Conservation (phyloP, 2,113 vertebrate genomes). For the Synchiropus splendidus region DNA sequence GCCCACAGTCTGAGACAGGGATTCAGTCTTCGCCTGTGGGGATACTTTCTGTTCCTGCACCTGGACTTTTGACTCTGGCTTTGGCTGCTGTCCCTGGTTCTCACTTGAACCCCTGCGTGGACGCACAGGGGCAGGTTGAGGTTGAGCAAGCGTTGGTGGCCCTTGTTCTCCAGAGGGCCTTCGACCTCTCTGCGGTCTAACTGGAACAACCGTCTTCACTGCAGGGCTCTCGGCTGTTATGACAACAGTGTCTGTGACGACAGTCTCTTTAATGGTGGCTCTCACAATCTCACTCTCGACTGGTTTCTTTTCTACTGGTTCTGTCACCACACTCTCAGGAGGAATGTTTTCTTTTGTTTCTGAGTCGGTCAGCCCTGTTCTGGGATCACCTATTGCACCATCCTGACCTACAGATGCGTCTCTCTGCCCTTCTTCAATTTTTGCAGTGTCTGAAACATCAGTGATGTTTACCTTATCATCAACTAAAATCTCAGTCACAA, state of each 20-base stretch:
- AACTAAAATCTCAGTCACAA: slow-evolving; percentile 14
- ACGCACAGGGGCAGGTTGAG: slow-evolving; percentile 27
- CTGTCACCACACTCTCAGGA: slow-evolving; percentile 9
- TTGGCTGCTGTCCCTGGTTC: slow-evolving; percentile 22
- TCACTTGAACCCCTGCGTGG: slow-evolving; percentile 37
- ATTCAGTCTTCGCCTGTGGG: slow-evolving; percentile 16
- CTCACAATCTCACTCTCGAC: slow-evolving; percentile 18
- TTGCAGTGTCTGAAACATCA: slow-evolving; percentile 6
- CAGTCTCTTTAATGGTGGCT: slow-evolving; percentile 25
- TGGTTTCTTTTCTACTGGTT: slow-evolving; percentile 5
- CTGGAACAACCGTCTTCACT: slow-evolving; percentile 32
- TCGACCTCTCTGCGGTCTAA: slow-evolving; percentile 51
- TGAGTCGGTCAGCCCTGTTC: slow-evolving; percentile 10
- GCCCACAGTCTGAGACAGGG: slow-evolving; percentile 16
- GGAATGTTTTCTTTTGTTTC: slow-evolving; percentile 14
- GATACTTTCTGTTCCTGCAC: slow-evolving; percentile 15
- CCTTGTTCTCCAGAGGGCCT: slow-evolving; percentile 35
- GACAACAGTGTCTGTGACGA: slow-evolving; percentile 11
- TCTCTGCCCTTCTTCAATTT: slow-evolving; percentile 3
- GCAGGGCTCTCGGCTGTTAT: slow-evolving; percentile 8
- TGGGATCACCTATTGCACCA: slow-evolving; percentile 7
- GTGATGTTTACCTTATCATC: slow-evolving; percentile 11
- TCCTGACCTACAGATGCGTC: too few species aligned
- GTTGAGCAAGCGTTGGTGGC: slow-evolving; percentile 24
- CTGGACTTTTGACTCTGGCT: slow-evolving; percentile 16